A percentile compares a stretch with the other conserved stretches of the same genome.
phyloP scores from a whole-genome alignment of 2,888 invertebrate genomes.

The Mesorhabditis sp. region DNA sequence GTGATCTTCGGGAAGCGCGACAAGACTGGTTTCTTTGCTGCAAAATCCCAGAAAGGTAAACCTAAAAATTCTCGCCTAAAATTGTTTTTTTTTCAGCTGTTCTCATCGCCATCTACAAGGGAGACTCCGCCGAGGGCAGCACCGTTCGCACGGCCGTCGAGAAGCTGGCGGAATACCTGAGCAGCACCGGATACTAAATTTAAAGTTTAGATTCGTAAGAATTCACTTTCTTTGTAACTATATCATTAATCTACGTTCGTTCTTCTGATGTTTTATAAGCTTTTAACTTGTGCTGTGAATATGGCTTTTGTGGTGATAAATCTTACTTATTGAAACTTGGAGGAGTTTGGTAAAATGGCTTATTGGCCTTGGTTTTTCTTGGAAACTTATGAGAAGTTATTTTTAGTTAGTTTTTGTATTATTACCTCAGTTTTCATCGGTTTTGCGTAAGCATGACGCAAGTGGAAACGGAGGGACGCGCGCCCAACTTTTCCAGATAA shows the following conservation, averaged over 20 bases:
- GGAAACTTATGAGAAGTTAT: too few relatives aligned
- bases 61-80: constrained; percentile 7
- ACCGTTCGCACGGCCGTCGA: constrained; percentile 52
- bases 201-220: constrained; percentile 8
- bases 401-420: too few relatives aligned
- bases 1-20: constrained; percentile 58
- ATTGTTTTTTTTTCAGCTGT: constrained; percentile 34
- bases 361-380: too few relatives aligned
- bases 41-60: constrained; percentile 49
- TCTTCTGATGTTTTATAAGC: background rate
- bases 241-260: background rate
- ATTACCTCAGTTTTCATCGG: too few relatives aligned
- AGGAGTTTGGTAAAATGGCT: too few relatives aligned
- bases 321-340: too few relatives aligned
- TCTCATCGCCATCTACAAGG: constrained; percentile 55
- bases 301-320: background rate
- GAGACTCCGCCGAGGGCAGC: constrained; percentile 44
- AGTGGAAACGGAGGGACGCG: too few relatives aligned
- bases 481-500: too few relatives aligned
- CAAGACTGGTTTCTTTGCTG: constrained; percentile 55
- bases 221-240: background rate
- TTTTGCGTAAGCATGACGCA: too few relatives aligned
- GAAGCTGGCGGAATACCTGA: constrained; percentile 45
- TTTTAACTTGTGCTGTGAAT: background rate
- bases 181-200: constrained; percentile 39